phyloP scores from a whole-genome alignment of 2,888 invertebrate species.

The Blastobasis adustella region DNA sequence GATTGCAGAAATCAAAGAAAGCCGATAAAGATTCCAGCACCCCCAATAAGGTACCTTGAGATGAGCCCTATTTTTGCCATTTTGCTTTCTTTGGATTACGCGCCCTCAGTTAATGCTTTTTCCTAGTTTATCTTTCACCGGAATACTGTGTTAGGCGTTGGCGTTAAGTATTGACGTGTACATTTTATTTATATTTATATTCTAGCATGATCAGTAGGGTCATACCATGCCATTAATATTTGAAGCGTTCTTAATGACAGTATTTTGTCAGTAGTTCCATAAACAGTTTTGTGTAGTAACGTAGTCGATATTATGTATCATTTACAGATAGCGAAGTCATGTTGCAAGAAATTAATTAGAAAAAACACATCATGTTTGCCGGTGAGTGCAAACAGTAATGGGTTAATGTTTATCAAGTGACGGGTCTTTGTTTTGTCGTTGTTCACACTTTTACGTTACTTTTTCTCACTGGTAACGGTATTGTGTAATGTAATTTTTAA shows the following conservation, averaged over 20 bases:
- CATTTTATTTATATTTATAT: slow-evolving; percentile 23
- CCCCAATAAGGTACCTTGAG: slow-evolving; percentile 80
- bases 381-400: slow-evolving; percentile 47
- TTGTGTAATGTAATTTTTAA: too few relatives aligned
- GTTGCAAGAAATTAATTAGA: slow-evolving; percentile 65
- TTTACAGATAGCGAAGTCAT: slow-evolving; percentile 63
- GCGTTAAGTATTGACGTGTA: slow-evolving; percentile 23
- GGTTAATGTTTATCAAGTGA: too few relatives aligned
- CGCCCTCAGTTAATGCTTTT: slow-evolving; percentile 23
- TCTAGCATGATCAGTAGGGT: slow-evolving; percentile 44
- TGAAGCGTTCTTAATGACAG: not conserved
- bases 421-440: too few relatives aligned
- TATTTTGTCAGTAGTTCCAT: not conserved
- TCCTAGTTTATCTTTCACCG: slow-evolving; percentile 38
- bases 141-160: slow-evolving; percentile 23
- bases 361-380: slow-evolving; percentile 51
- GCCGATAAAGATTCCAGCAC: slow-evolving; percentile 81
- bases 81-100: slow-evolving; percentile 24
- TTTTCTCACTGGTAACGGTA: too few relatives aligned
- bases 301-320: slow-evolving; percentile 23
- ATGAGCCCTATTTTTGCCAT: slow-evolving; percentile 28
- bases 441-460: too few relatives aligned
- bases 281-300: slow-evolving; percentile 1
- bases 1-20: slow-evolving; percentile 87
- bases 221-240: slow-evolving; percentile 26